Evolutionary conservation across 1,140 invertebrate genomes (phyloP), one percentile per base, ranked within the genome.

Genomic region (Pristionchus pacificus): DNA sequence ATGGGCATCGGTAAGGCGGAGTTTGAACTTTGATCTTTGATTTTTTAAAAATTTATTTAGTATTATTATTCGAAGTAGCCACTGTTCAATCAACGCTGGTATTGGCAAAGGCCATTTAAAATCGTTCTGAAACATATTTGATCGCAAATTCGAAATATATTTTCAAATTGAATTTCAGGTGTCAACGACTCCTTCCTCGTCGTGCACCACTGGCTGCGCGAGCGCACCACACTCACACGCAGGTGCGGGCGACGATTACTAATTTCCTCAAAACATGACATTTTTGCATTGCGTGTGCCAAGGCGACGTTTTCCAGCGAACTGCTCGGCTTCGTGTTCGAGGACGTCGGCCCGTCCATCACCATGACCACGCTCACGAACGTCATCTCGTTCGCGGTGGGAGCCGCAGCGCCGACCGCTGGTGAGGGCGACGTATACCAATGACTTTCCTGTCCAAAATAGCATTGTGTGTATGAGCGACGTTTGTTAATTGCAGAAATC

Each of bases 281-380:
- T n/a, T n/a, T n/a, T n/a, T n/a, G n/a, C n/a, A n/a, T n/a, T n/a
- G n/a, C n/a, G n/a, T n/a, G n/a, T n/a, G n/a, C n/a, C n/a, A n/a
- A n/a, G n/a, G n/a, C n/a, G n/a, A n/a, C n/a, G n/a, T n/a, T n/a
- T n/a, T n/a, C n/a, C n/a, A n/a, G n/a, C n/a, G n/a, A n/a, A n/a
- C n/a, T n/a, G n/a, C n/a, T n/a, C n/a, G n/a, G n/a, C n/a, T n/a
- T n/a, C n/a, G n/a, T n/a, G n/a, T n/a, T n/a, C n/a, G 69, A 74
- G 31, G 92, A 95, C 83, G 93, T 95, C n/a, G 94, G 93, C 0
- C 93, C 97, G 14, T 96, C 93, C 1, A 95, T 98, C 68, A 97
- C 94, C 28, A 96, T 97, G 70, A 97, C 95, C 0, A 96, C 94
- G 0, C 86, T 97, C n/a, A 98, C 95, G 0, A 93, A 97, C 84